phyloP scores from a whole-genome alignment of 2,888 invertebrate genomes.

The Synanthedon formicaeformis region DNA sequence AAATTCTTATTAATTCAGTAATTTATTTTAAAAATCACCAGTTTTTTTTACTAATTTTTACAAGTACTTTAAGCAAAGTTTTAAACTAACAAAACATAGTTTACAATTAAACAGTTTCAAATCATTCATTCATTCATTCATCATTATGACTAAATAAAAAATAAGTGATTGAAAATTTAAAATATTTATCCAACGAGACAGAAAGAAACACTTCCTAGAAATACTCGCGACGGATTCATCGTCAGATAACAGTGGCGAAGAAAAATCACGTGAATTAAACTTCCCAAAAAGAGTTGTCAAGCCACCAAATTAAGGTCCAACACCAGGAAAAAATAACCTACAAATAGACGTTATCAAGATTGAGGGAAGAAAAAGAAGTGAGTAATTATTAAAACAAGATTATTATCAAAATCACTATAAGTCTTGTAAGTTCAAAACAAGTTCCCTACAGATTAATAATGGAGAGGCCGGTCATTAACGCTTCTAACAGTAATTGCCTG shows the following conservation, averaged over 20 bases:
- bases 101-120: too few species aligned
- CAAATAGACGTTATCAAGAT: constrained; percentile 63
- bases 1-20: too few species aligned
- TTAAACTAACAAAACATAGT: too few species aligned
- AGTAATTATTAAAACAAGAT: constrained; percentile 68
- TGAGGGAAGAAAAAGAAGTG: constrained; percentile 56
- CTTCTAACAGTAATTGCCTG: constrained; percentile 62
- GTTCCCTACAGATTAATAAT: constrained; percentile 60
- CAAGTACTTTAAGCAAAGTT: too few species aligned
- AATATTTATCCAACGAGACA: too few species aligned
- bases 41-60: too few species aligned
- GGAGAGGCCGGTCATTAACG: constrained; percentile 60
- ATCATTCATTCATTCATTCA: too few species aligned
- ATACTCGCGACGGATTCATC: constrained; percentile 23
- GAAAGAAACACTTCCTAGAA: constrained; percentile 20
- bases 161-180: too few species aligned
- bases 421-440: constrained; percentile 57
- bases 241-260: constrained; percentile 40
- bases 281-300: constrained; percentile 56
- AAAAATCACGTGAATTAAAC: constrained; percentile 54
- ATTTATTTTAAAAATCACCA: too few species aligned
- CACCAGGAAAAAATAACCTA: constrained; percentile 51
- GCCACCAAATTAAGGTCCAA: constrained; percentile 51
- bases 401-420: constrained; percentile 63
- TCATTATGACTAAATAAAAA: too few species aligned